Evolutionary conservation across 2,888 invertebrate genomes (phyloP).

Genomic region (Brassicogethes aeneus): DNA sequence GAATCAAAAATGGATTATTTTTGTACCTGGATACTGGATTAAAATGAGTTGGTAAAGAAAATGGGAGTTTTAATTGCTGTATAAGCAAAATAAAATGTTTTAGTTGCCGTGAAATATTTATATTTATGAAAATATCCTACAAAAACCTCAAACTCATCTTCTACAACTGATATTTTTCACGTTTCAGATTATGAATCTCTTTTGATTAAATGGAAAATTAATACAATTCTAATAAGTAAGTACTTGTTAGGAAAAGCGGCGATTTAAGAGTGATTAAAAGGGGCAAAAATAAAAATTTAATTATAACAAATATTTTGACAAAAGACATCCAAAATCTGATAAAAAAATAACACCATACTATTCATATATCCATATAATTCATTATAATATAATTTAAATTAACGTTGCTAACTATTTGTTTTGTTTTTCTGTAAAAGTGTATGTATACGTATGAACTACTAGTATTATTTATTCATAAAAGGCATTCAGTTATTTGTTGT

Average conservation of each 20-base stretch:
- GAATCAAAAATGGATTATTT: too few species aligned
- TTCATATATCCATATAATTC: too few species aligned
- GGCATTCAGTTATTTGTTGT: conserved; percentile 43
- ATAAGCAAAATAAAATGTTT: too few species aligned
- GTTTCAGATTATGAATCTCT: conserved; percentile 29
- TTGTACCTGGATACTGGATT: too few species aligned
- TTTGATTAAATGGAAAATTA: too few species aligned
- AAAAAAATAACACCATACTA: conserved; percentile 38
- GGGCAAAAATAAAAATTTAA: conserved; percentile 22
- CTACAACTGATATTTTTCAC: conserved; percentile 39
- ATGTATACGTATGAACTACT: conserved; percentile 40
- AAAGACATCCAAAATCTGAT: conserved; percentile 27
- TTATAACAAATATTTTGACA: conserved; percentile 13
- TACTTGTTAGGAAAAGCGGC: too few species aligned
- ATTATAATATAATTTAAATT: conserved; percentile 31
- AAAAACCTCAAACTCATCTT: conserved; percentile 40
- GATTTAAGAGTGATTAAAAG: conserved; percentile 17
- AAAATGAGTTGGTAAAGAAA: too few species aligned
- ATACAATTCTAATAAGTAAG: too few species aligned
- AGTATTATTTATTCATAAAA: conserved; percentile 38
- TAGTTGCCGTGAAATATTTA: conserved; percentile 42
- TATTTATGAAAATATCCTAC: conserved; percentile 44
- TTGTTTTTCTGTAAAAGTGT: conserved; percentile 41
- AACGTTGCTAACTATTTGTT: conserved; percentile 34
- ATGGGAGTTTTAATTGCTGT: too few species aligned